Evolutionary conservation across 2,888 invertebrate genomes (phyloP).

Genomic region (Leptopterna dolabrata): DNA sequence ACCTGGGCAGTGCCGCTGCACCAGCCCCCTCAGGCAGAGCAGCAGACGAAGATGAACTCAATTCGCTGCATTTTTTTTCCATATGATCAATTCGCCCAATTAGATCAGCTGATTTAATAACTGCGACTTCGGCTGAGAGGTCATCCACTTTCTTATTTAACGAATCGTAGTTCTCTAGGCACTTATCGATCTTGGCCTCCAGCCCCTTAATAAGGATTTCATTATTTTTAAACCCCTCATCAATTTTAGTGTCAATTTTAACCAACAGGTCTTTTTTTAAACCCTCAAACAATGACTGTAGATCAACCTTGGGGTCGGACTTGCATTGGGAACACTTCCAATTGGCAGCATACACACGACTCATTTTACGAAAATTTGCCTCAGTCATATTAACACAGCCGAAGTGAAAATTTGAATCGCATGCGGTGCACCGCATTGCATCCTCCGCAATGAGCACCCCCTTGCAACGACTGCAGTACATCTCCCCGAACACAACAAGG

Average conservation of each 20-base stretch:
- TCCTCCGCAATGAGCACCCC: constrained; percentile 12
- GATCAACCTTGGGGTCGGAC: background rate
- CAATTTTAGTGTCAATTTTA: background rate
- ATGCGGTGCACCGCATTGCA: background rate
- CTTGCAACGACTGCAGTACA: background rate
- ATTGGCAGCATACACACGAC: background rate
- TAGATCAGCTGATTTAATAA: background rate
- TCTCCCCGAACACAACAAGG: background rate
- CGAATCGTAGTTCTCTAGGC: background rate
- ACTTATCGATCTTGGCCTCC: background rate
- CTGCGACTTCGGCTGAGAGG: background rate
- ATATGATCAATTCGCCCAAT: background rate
- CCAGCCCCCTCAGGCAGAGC: too few species aligned
- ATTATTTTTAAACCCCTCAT: background rate
- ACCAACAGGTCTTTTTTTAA: too few species aligned
- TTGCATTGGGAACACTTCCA: constrained; percentile 16
- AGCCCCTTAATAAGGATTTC: background rate
- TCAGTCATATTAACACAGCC: constrained; percentile 5
- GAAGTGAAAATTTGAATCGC: background rate
- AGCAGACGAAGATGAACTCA: background rate
- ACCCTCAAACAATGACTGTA: background rate
- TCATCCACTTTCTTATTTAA: background rate
- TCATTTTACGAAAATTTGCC: constrained; percentile 31
- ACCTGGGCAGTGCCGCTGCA: too few species aligned
- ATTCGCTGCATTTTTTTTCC: background rate